Percentiles rank a stretch among this genome's conserved stretches.
Conservation (phyloP, 2,113 vertebrate genomes). For the Sphyrna mokarran region DNA sequence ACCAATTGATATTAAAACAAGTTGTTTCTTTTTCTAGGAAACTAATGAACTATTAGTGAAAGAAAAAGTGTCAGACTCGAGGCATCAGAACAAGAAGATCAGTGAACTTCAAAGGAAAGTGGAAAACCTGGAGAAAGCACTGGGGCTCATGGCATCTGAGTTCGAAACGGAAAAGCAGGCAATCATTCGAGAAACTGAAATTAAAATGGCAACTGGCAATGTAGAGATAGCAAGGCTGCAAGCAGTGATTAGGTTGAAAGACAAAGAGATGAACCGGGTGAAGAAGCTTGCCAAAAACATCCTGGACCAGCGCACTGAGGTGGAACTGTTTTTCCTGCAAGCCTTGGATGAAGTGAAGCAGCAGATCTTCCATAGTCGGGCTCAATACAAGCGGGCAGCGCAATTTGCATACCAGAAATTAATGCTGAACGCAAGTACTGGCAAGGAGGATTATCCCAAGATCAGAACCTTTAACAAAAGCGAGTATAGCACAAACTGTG, state of each 20-base stretch:
- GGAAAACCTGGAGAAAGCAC: constrained; percentile 55
- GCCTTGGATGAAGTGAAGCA: constrained; percentile 67
- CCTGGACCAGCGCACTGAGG: constrained; percentile 65
- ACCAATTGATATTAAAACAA: neutral
- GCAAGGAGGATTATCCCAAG: constrained; percentile 62
- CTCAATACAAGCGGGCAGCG: constrained; percentile 62
- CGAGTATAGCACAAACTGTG: constrained; percentile 68
- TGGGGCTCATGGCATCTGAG: constrained; percentile 48
- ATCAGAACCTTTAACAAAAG: constrained; percentile 69
- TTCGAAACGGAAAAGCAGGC: constrained; percentile 48
- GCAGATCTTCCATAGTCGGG: constrained; percentile 61
- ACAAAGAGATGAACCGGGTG: constrained; percentile 64
- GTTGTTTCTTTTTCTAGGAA: constrained; percentile 54
- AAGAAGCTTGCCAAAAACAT: constrained; percentile 64
- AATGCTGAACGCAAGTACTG: constrained; percentile 59
- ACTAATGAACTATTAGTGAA: constrained; percentile 57
- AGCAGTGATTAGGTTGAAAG: constrained; percentile 60
- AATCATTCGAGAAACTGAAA: constrained; percentile 44
- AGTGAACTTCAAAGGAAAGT: constrained; percentile 56
- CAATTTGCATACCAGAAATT: constrained; percentile 59
- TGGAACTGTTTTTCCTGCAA: constrained; percentile 73
- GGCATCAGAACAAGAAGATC: constrained; percentile 56
- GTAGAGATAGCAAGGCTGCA: constrained; percentile 67
- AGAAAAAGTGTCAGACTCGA: constrained; percentile 60
- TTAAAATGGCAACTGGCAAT: constrained; percentile 50